Conservation (phyloP, 2,797 vertebrate species). For the Microctenopoma stevenorrisi region DNA sequence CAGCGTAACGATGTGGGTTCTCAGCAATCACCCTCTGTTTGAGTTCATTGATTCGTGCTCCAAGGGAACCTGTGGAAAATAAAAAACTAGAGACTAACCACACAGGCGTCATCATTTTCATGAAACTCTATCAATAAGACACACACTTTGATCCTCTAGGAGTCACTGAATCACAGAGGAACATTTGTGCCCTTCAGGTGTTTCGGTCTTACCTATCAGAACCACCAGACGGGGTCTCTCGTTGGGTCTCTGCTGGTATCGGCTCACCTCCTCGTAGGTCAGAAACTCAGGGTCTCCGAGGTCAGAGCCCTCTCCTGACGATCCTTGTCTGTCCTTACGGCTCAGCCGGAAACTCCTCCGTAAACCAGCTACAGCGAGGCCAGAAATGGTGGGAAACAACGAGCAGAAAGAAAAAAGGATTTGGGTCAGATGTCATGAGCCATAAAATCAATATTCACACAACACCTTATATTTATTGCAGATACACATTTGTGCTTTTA, state of each 20-base stretch:
- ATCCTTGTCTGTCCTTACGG: conserved; percentile 88
- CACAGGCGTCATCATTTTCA: not conserved
- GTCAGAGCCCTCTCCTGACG: conserved; percentile 78
- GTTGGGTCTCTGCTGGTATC: conserved; percentile 89
- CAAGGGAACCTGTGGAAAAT: conserved; percentile 87
- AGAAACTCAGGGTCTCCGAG: conserved; percentile 82
- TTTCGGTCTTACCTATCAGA: conserved; percentile 88
- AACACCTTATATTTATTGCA: not conserved
- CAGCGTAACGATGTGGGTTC: conserved; percentile 93
- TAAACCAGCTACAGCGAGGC: conserved; percentile 86
- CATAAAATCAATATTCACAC: not conserved
- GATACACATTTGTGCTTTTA: not conserved
- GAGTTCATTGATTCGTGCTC: conserved; percentile 92
- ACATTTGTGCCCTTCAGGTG: not conserved
- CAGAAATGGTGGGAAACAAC: not conserved
- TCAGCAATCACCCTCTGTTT: conserved; percentile 95
- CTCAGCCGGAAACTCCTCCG: conserved; percentile 94
- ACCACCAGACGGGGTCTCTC: conserved; percentile 92
- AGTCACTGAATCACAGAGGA: conserved; percentile 34
- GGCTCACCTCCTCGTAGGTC: conserved; percentile 94
- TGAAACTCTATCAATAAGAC: not conserved
- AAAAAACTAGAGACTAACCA: not conserved
- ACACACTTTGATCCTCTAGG: conserved; percentile 44
- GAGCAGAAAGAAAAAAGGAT: conserved; percentile 24
- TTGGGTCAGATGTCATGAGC: conserved; percentile 11